These are phyloP conservation scores for Leptodactylus fuscus DNA, from an alignment of 2,113 vertebrate species.

Conservation along the genomic window DNA sequence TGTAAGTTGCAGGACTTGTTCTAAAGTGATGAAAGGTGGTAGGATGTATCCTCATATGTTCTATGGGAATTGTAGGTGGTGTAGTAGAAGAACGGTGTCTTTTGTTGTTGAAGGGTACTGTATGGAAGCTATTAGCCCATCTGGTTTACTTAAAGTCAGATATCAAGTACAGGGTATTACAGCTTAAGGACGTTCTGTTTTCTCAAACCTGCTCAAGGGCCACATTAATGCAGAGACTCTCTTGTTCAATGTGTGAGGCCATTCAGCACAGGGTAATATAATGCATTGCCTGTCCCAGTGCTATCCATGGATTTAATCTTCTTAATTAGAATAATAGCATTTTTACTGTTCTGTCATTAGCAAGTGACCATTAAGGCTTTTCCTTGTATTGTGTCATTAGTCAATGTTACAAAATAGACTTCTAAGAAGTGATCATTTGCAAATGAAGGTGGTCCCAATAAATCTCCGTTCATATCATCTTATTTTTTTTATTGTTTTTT, in stretches of 20 bases:
- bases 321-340: slow-evolving; percentile 52
- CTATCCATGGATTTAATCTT: slow-evolving; percentile 41
- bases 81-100: slow-evolving; percentile 61
- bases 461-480: slow-evolving; percentile 1
- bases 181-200: slow-evolving; percentile 32
- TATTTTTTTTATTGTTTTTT: background rate
- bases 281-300: slow-evolving; percentile 37
- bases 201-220: slow-evolving; percentile 24
- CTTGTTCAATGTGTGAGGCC: slow-evolving; percentile 48
- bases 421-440: slow-evolving; percentile 53
- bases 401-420: slow-evolving; percentile 41
- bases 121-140: slow-evolving; percentile 60
- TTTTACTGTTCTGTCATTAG: slow-evolving; percentile 49
- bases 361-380: slow-evolving; percentile 53
- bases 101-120: slow-evolving; percentile 48
- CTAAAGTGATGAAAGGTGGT: slow-evolving; percentile 65
- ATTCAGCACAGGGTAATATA: slow-evolving; percentile 26
- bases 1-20: slow-evolving; percentile 58
- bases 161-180: slow-evolving; percentile 49
- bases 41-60: slow-evolving; percentile 52
- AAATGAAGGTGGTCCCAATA: slow-evolving; percentile 38
- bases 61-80: slow-evolving; percentile 17
- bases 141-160: slow-evolving; percentile 50
- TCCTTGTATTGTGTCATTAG: slow-evolving; percentile 52
- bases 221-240: slow-evolving; percentile 34